These are phyloP conservation scores for Origma solitaria DNA, from an alignment of 2,113 vertebrate species.

Conservation along the genomic window DNA sequence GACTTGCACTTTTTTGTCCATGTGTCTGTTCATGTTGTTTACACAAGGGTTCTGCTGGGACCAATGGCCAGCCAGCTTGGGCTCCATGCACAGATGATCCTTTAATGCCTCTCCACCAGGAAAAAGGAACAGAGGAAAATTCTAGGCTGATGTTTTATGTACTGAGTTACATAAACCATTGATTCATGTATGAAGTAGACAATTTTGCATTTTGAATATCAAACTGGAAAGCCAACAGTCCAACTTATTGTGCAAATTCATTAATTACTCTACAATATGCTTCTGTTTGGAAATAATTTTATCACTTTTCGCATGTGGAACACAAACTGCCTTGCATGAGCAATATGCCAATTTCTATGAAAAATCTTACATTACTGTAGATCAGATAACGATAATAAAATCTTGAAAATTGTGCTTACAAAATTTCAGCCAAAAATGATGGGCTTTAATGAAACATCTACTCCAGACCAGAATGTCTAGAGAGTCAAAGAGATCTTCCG, in stretches of 20 bases:
- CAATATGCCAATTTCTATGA: background rate
- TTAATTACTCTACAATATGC: background rate
- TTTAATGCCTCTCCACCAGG: background rate
- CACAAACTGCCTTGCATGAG: background rate
- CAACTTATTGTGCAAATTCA: background rate
- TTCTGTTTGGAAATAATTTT: background rate
- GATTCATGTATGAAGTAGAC: background rate
- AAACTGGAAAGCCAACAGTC: background rate
- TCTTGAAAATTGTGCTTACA: background rate
- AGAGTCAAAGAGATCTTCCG: background rate
- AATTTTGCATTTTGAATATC: background rate
- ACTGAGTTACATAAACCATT: background rate
- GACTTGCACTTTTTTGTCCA: background rate
- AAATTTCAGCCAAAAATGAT: background rate
- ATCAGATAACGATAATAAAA: background rate
- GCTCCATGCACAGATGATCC: conserved; percentile 2
- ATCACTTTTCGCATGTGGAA: background rate
- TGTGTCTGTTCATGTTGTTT: conserved; percentile 12
- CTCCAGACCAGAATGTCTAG: background rate
- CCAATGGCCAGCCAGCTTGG: background rate
- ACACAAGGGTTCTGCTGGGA: background rate
- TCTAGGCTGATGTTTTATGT: background rate
- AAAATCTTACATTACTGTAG: background rate
- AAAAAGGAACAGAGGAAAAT: background rate
- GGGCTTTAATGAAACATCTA: background rate